Conservation (phyloP, 1,140 invertebrate species). For the Calliopsis andreniformis region DNA sequence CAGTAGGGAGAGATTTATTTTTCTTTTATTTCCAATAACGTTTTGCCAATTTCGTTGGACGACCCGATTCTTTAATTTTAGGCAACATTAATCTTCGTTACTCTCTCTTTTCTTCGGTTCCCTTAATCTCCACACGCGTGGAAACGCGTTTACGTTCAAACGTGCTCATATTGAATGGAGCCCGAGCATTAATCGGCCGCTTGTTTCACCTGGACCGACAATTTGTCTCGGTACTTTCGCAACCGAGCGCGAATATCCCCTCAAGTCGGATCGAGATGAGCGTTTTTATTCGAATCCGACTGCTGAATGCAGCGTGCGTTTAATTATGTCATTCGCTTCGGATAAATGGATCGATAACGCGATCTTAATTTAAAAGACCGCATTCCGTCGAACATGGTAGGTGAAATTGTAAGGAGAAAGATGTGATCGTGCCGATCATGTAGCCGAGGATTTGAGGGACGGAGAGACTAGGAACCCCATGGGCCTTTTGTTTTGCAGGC, state of each 20-base stretch:
- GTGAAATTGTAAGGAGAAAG: too few species aligned
- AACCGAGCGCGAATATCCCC: slow-evolving; percentile 9
- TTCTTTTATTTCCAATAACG: too few species aligned
- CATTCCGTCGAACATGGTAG: neutral
- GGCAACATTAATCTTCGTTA: slow-evolving; percentile 46
- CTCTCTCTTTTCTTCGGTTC: neutral
- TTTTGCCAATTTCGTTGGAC: slow-evolving; percentile 26
- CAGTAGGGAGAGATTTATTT: too few species aligned
- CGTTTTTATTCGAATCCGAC: neutral
- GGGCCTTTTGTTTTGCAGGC: neutral
- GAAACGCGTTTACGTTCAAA: slow-evolving; percentile 17
- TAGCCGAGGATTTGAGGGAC: neutral
- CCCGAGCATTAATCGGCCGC: slow-evolving; percentile 42
- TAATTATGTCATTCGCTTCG: neutral
- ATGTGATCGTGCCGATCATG: neutral
- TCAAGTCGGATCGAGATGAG: neutral
- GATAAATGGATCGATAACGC: slow-evolving; percentile 17
- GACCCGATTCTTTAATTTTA: slow-evolving; percentile 31
- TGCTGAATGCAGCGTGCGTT: neutral
- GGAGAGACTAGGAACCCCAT: too few species aligned
- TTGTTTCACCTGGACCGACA: slow-evolving; percentile 44
- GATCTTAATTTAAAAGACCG: neutral
- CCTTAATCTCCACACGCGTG: neutral
- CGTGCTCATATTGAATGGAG: slow-evolving; percentile 52
- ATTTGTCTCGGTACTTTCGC: slow-evolving; percentile 48